Conservation (phyloP, 2,888 invertebrate genomes). For the Liposcelis brunnea region DNA sequence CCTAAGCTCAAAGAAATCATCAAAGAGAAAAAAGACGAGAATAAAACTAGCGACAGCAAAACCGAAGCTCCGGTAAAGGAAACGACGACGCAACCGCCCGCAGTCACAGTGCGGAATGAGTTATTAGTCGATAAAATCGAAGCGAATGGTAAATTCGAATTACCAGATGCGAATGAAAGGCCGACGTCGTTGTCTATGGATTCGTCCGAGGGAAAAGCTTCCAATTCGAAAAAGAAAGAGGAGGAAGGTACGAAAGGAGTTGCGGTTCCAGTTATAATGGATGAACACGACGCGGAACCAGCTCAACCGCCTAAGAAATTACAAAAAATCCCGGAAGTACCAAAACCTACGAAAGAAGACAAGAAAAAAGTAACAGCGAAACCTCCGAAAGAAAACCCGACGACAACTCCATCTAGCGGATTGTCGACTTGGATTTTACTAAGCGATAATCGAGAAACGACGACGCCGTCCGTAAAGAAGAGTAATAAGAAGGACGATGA, state of each 20-base stretch:
- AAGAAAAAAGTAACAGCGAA: constrained; percentile 20
- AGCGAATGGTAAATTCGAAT: constrained; percentile 3
- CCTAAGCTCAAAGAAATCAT: constrained; percentile 39
- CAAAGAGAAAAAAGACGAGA: constrained; percentile 27
- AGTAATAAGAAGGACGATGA: constrained; percentile 16
- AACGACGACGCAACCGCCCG: not conserved
- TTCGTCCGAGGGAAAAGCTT: constrained; percentile 2
- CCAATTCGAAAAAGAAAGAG: constrained; percentile 14
- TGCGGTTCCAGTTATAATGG: constrained; percentile 44
- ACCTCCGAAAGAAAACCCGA: constrained; percentile 23
- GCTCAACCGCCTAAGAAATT: not conserved
- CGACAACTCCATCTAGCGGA: constrained; percentile 40
- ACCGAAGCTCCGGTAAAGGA: constrained; percentile 17
- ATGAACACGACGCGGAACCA: constrained; percentile 26
- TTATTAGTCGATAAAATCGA: constrained; percentile 12
- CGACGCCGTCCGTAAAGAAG: constrained; percentile 17
- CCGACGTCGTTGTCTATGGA: not conserved
- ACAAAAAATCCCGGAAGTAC: constrained; percentile 4
- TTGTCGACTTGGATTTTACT: constrained; percentile 62
- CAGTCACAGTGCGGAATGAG: constrained; percentile 11
- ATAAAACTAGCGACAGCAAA: constrained; percentile 29
- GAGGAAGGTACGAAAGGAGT: constrained; percentile 31
- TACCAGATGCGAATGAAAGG: not conserved
- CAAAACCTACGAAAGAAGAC: constrained; percentile 14
- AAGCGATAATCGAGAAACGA: constrained; percentile 30